Conservation (phyloP, 2,113 vertebrate species). For the Sorex araneus region DNA sequence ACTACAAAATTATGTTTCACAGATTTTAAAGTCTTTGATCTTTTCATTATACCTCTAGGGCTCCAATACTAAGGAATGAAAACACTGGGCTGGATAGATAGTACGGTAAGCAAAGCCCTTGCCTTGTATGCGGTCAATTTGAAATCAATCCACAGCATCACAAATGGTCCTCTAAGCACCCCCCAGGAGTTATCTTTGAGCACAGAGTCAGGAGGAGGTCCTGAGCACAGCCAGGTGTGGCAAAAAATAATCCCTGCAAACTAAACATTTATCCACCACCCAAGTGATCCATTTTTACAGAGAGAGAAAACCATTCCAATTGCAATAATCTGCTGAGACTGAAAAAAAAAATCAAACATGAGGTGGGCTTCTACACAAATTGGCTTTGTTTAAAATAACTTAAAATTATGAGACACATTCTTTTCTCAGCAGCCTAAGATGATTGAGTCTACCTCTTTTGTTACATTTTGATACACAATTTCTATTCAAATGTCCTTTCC, state of each 20-base stretch:
- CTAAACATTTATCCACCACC: not conserved
- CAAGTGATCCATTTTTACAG: constrained; percentile 36
- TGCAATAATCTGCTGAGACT: not conserved
- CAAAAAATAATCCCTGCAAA: not conserved
- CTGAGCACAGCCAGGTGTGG: no score
- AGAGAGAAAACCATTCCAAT: constrained; percentile 21
- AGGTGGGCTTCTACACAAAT: constrained; percentile 47
- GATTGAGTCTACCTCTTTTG: constrained; percentile 49
- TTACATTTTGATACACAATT: constrained; percentile 70
- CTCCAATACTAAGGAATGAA: constrained; percentile 52
- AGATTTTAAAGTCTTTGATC: constrained; percentile 29
- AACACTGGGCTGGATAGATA: not conserved
- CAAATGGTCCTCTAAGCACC: no score
- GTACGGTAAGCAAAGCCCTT: no score
- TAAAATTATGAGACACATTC: constrained; percentile 54
- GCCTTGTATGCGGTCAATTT: no score
- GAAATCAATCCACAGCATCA: no score
- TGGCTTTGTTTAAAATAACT: constrained; percentile 30
- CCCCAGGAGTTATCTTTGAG: no score
- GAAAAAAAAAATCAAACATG: constrained; percentile 63
- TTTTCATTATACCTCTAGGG: constrained; percentile 37
- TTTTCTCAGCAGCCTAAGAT: constrained; percentile 34
- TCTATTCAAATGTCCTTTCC: constrained; percentile 62
- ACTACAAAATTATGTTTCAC: not conserved
- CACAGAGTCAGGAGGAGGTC: no score